Base-by-base conservation (phyloP, 2,797 vertebrate species). In the Podarcis lilfordi region DNA sequence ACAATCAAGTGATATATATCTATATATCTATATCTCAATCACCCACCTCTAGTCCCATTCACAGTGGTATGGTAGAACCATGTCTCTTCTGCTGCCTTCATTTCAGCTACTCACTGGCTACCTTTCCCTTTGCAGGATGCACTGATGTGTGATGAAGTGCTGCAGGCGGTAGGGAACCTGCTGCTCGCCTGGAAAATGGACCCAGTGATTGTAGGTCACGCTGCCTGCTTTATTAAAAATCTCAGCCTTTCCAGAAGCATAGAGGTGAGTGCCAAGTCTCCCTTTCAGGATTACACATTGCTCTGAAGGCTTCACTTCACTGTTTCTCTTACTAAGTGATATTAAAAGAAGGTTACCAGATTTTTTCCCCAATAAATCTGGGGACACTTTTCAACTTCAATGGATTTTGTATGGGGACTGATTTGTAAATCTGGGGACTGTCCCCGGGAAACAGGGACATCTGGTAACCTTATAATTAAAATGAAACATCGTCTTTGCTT, bases 161-260 rank as follows among this genome's bases (percentile, higher is more conserved):
- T 97, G 68, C 93, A 96, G 84, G 96, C 93, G 61, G 86, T 98
- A 29, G 95, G 96, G 80, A 90, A 37, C 5, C 95, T 97, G 86
- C 95, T 98, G 91, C 92, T 94, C 55, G 93, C 1, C 9, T 93
- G 95, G 80, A 94, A 91, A 88, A 92, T 90, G 79, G 96, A 95
- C 77, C 90, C 95, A 13, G 93, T 95, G 61, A 91, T 97, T 68
- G 91, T 97, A 64, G 93, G 95, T 75, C 97, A 96, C 83, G 74
- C 95, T 90, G 97, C 97, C 71, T 95, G 92, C 82, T 97, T 97
- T 50, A 96, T 98, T 91, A 91, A 92, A 64, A 91, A 97, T 91
- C 86, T 98, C 86, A 96, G 94, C 77, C 82, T 89, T 85, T 95
- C 95, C 68, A 64, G 92, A 82, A 85, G 82, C 66, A 93, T 91